A percentile compares a stretch with the other conserved stretches of the same genome.
Conservation (phyloP, 2,888 invertebrate species). For the Acanthococcus lagerstroemiae region DNA sequence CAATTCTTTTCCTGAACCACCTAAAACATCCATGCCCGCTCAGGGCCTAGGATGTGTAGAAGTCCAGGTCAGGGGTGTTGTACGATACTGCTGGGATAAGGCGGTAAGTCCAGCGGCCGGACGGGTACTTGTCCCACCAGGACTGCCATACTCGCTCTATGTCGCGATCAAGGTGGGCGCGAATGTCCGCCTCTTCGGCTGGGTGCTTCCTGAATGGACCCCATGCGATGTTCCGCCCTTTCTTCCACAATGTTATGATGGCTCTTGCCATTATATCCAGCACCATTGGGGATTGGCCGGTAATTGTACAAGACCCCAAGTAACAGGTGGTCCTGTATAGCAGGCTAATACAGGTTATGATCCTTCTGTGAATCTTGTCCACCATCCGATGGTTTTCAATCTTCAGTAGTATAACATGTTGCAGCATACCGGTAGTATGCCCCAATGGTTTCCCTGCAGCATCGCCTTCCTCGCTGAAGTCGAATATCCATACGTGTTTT, state of each 20-base stretch:
- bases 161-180: not conserved
- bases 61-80: not conserved
- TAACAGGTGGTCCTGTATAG: not conserved
- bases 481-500: not conserved
- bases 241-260: not conserved
- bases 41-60: no score
- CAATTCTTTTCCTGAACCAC: no score
- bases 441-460: no score
- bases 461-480: not conserved
- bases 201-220: not conserved
- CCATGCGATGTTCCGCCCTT: not conserved
- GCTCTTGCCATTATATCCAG: not conserved
- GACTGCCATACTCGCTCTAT: not conserved
- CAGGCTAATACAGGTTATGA: not conserved
- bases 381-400: not conserved
- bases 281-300: not conserved
- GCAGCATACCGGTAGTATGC: no score
- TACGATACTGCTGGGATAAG: not conserved
- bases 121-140: not conserved
- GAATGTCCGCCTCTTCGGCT: not conserved
- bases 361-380: not conserved
- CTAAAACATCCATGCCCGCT: not conserved
- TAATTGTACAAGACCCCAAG: not conserved
- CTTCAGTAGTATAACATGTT: no score
- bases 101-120: not conserved